Base-by-base conservation (phyloP, 92 coral and sea anemone species). In the Zoanthus gigantus region DNA sequence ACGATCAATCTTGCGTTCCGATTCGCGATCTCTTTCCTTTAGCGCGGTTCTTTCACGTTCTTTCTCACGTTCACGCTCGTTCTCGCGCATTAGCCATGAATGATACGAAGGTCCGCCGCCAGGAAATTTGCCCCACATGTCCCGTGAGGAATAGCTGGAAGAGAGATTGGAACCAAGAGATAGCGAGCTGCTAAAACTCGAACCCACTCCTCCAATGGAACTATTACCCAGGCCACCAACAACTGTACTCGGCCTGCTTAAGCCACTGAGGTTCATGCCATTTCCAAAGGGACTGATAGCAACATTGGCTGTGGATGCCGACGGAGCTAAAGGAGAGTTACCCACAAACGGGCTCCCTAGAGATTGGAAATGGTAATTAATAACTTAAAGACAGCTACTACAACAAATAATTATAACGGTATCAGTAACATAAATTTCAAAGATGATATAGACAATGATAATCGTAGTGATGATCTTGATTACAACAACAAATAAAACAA, bases 31-130 rank as follows among this genome's bases (percentile, higher is more conserved):
- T 75, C 87, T 91, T 54, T 89, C 92, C 42, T 66, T 29, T 58
- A 81, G 0, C 47, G 52, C 58, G 53, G 86, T 94, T 18, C 94
- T 85, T 53, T 87, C 93, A 11, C 92, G 90, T 74, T 89, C 94
- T 47, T 85, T 82, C 53, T 94, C 96, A 4, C 96, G 92, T 58
- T 93, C 96, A 6, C 96, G 92, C 50, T 93, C 96, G 15, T 85
- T 90, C 18, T 94, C 95, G 6, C 92, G 88, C 50, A 87, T 95
- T 0, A 92, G 86, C 99, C 99, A 97, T 16, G 98, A 78, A 56
- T 89, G 92, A 42, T 90, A 91, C 17, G 93, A 45, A 1, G 93
- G 86, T 6, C 91, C 82, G 42, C 90, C 90, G 6, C 88, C 92
- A 42, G 93, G 89, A 77, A 68, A 74, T 58, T 91, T 95, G 0